Percentiles rank a stretch among this genome's conserved stretches.
phyloP scores from a whole-genome alignment of 2,888 invertebrate genomes.

The Mesodorylaimus sp. region DNA sequence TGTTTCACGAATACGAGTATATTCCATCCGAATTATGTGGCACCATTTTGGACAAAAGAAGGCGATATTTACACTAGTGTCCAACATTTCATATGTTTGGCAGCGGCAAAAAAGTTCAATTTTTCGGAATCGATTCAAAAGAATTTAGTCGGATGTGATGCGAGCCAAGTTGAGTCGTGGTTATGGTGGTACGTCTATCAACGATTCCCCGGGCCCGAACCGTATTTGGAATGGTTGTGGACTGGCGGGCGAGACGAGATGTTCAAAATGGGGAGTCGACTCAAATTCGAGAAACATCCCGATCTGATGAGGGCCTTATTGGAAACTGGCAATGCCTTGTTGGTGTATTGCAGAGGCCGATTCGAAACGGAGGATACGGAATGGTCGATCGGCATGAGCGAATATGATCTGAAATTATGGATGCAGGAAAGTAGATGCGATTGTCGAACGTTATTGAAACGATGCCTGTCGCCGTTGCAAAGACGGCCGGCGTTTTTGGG shows the following conservation, averaged over 20 bases:
- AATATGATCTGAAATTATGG: conserved; percentile 19
- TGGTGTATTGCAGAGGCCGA: conserved; percentile 18
- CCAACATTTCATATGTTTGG: conserved; percentile 2
- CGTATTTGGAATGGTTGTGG: not conserved
- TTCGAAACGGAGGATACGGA: conserved; percentile 20
- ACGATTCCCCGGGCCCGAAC: too few relatives aligned
- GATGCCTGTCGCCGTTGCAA: conserved; percentile 21
- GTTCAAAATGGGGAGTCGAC: conserved; percentile 11
- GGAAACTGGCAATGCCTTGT: conserved; percentile 23
- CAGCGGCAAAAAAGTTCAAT: not conserved
- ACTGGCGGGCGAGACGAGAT: not conserved
- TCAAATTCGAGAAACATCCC: conserved; percentile 24
- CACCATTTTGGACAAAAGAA: conserved; percentile 15
- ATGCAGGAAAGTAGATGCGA: not conserved
- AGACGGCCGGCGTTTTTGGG: conserved; percentile 26
- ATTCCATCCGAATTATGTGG: conserved; percentile 26
- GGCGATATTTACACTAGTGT: conserved; percentile 9
- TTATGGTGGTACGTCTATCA: too few relatives aligned
- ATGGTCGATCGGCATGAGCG: conserved; percentile 24
- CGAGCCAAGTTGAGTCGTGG: too few relatives aligned
- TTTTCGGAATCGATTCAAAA: too few relatives aligned
- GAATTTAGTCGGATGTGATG: too few relatives aligned
- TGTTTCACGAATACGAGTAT: conserved; percentile 26
- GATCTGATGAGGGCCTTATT: conserved; percentile 19
- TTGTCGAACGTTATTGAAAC: conserved; percentile 18